A percentile compares a stretch with the other conserved stretches of the same genome.
Conservation (phyloP, 2,888 invertebrate species). For the Cerastis leucographa region DNA sequence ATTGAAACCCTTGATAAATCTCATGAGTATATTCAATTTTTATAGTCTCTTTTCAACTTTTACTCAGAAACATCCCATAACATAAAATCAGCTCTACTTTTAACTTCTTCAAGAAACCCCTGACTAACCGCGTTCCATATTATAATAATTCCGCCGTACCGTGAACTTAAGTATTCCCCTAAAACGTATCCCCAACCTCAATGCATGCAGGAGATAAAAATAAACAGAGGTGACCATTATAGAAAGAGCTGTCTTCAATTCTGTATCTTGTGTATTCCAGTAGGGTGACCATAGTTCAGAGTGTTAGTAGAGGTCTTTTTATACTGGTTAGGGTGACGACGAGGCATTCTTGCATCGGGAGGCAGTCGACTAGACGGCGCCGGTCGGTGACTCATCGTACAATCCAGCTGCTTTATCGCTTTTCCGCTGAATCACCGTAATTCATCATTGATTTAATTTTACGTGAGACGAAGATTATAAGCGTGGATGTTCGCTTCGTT, state of each 20-base stretch:
- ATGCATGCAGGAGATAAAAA: conserved; percentile 71
- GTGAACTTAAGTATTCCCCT: conserved; percentile 63
- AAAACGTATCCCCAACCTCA: conserved; percentile 68
- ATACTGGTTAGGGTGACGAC: conserved; percentile 67
- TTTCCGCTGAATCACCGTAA: conserved; percentile 77
- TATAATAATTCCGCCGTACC: conserved; percentile 60
- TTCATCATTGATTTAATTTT: conserved; percentile 74
- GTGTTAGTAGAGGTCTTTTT: conserved; percentile 62
- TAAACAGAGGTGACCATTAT: conserved; percentile 67
- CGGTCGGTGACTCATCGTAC: conserved; percentile 74
- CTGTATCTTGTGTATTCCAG: conserved; percentile 44
- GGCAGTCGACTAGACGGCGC: conserved; percentile 80
- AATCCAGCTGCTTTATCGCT: conserved; percentile 78
- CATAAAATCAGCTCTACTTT: conserved; percentile 51
- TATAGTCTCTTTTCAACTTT: conserved; percentile 28
- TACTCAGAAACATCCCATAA: conserved; percentile 10
- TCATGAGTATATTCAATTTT: conserved; percentile 8
- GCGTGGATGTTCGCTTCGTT: conserved; percentile 53
- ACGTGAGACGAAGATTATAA: conserved; percentile 62
- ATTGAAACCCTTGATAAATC: background rate
- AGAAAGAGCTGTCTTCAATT: conserved; percentile 57
- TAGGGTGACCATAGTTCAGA: conserved; percentile 42
- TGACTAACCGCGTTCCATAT: conserved; percentile 49
- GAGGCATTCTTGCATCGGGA: conserved; percentile 71
- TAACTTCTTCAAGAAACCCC: conserved; percentile 33